Evolutionary conservation across 2,888 invertebrate genomes (phyloP).

Genomic region (Hirtodrosophila alboralis): DNA sequence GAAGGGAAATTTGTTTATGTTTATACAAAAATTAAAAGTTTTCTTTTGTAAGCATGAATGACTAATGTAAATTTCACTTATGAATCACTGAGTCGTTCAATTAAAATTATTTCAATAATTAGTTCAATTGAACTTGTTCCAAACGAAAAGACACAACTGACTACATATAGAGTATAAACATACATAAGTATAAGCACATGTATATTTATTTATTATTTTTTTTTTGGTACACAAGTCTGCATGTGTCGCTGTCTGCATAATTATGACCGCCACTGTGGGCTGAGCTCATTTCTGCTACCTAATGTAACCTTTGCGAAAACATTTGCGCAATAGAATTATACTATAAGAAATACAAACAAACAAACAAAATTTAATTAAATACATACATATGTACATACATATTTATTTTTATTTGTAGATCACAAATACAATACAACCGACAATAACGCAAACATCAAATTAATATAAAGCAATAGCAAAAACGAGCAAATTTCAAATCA

Average conservation of each 20-base stretch:
- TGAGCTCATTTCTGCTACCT: slow-evolving; percentile 25
- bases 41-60: no score
- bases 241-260: slow-evolving; percentile 22
- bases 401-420: not conserved
- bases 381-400: no score
- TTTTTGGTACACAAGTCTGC: slow-evolving; percentile 11
- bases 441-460: slow-evolving; percentile 21
- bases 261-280: slow-evolving; percentile 35
- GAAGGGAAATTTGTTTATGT: no score
- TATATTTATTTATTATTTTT: not conserved
- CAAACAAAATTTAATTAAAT: slow-evolving; percentile 44
- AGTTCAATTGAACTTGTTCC: no score
- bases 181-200: no score
- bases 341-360: slow-evolving; percentile 12
- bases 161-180: no score
- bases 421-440: slow-evolving; percentile 10
- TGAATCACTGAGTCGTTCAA: no score
- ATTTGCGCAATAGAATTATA: slow-evolving; percentile 35
- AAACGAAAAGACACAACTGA: no score
- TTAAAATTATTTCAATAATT: no score
- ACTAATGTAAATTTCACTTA: no score
- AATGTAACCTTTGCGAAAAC: slow-evolving; percentile 24
- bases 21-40: no score
- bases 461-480: slow-evolving; percentile 33
- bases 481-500: slow-evolving; percentile 1